Percentiles rank a stretch among this genome's conserved stretches.
Evolutionary conservation across 2,888 invertebrate species (phyloP).

Genomic region (Athalia circularis): DNA sequence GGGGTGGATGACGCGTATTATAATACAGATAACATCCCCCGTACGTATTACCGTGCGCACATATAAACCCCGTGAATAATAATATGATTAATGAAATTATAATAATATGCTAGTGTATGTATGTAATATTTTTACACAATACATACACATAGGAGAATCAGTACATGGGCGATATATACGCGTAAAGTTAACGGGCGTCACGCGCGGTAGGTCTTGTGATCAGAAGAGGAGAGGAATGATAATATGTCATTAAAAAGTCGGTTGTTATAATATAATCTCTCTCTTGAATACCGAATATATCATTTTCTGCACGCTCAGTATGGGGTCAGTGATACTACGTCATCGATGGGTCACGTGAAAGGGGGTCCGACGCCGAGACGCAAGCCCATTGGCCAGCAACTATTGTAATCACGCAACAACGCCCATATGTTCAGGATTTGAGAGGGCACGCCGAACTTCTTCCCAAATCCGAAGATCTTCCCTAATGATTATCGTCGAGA

Average conservation of each 20-base stretch:
- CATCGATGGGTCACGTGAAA: conserved; percentile 65
- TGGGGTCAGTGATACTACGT: conserved; percentile 65
- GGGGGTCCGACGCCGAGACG: conserved; percentile 68
- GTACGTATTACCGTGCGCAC: not conserved
- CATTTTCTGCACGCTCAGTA: conserved; percentile 35
- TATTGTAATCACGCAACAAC: not conserved
- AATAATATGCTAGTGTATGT: not conserved
- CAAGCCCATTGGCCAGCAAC: conserved; percentile 61
- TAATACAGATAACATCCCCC: conserved; percentile 5
- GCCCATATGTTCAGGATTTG: not conserved
- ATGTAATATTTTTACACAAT: not conserved
- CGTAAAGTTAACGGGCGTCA: not conserved
- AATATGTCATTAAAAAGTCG: conserved; percentile 21
- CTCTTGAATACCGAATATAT: conserved; percentile 14
- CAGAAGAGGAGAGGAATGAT: conserved; percentile 17
- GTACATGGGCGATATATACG: not conserved
- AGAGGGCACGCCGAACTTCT: no score
- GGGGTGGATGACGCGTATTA: conserved; percentile 22
- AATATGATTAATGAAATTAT: conserved; percentile 17
- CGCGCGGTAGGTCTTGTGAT: not conserved
- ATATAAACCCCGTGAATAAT: conserved; percentile 4
- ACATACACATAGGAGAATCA: not conserved
- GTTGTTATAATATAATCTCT: conserved; percentile 21
- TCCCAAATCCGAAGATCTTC: no score
- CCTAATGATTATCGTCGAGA: no score